These are phyloP conservation scores for Sandelia bainsii DNA, from an alignment of 2,797 vertebrate genomes.

Conservation along the genomic window DNA sequence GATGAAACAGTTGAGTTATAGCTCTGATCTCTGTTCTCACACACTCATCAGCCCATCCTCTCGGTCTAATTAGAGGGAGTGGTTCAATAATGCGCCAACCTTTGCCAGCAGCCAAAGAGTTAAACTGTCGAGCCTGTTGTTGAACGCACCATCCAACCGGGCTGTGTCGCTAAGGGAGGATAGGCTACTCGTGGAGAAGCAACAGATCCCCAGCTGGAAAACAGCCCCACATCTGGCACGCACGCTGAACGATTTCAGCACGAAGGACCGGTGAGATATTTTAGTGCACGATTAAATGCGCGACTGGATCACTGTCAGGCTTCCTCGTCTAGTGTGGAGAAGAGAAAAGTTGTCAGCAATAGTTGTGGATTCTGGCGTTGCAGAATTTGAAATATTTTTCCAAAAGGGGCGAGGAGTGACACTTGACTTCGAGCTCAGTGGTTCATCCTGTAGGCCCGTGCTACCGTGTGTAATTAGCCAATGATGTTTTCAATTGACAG, in stretches of 20 bases:
- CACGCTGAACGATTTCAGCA: constrained; percentile 19
- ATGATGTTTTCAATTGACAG: neutral
- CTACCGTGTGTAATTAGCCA: constrained; percentile 35
- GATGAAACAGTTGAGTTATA: constrained; percentile 7
- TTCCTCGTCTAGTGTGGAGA: constrained; percentile 3
- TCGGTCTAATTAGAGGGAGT: constrained; percentile 66
- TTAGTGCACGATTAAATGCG: neutral
- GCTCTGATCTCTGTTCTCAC: constrained; percentile 3
- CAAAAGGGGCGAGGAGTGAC: constrained; percentile 11
- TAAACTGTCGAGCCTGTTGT: constrained; percentile 73
- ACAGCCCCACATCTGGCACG: constrained; percentile 63
- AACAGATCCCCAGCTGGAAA: constrained; percentile 78
- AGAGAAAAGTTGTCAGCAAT: constrained; percentile 59
- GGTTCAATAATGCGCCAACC: constrained; percentile 58
- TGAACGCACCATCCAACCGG: constrained; percentile 73
- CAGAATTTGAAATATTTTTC: constrained; percentile 16
- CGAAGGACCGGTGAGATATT: constrained; percentile 9
- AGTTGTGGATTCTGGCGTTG: constrained; percentile 41
- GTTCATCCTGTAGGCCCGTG: neutral
- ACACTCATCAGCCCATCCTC: constrained; percentile 15
- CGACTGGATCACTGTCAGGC: constrained; percentile 15
- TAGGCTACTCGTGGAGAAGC: constrained; percentile 74
- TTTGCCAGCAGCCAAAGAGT: constrained; percentile 71
- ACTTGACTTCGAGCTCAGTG: neutral
- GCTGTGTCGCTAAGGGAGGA: constrained; percentile 75